These are phyloP conservation scores for Cynopterus sphinx DNA, from an alignment of 2,797 vertebrate genomes.

Conservation along the genomic window DNA sequence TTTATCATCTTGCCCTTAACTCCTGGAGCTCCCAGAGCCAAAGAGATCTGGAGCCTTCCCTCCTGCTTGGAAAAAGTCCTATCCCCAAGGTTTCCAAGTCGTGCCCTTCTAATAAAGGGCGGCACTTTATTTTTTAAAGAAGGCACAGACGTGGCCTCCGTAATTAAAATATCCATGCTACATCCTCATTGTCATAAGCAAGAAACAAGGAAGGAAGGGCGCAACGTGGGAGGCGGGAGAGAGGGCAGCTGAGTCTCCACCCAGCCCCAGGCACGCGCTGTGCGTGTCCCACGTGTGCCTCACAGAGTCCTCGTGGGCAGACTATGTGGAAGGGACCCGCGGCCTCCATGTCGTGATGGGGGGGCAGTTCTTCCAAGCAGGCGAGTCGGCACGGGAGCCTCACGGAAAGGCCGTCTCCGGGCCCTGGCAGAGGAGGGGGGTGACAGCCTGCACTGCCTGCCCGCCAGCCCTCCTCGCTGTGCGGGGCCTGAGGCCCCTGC, in stretches of 20 bases:
- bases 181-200: background rate
- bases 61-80: background rate
- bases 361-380: background rate
- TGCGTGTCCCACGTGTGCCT: background rate
- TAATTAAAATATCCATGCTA: background rate
- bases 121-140: background rate
- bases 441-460: too few relatives aligned
- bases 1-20: constrained; percentile 78
- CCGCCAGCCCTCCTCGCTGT: fast-evolving
- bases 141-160: background rate
- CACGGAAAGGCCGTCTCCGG: background rate
- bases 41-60: background rate
- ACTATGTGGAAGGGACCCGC: background rate
- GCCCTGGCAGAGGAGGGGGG: background rate
- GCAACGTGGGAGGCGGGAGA: fast-evolving
- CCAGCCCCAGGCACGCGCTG: fast-evolving
- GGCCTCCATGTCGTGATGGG: background rate
- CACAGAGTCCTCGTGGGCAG: background rate
- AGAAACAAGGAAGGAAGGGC: background rate
- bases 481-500: background rate
- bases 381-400: background rate
- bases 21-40: constrained; percentile 15
- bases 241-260: fast-evolving
- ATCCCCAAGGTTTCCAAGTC: constrained; percentile 36
- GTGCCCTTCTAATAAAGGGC: background rate